Conservation (phyloP, 2,888 invertebrate genomes). For the Chymomyza caudatula region DNA sequence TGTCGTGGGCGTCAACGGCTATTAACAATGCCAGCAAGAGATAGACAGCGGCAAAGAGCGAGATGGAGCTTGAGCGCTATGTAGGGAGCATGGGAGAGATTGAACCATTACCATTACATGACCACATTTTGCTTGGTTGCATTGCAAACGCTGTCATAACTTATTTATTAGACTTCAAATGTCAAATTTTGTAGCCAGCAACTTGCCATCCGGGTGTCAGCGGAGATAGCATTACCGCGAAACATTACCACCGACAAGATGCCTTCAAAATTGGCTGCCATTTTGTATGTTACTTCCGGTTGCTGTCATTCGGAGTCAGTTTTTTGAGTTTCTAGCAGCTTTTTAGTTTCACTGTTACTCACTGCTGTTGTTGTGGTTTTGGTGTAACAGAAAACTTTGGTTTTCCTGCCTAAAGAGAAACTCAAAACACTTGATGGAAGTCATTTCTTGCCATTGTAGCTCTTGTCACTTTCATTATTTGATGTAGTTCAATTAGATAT, state of each 20-base stretch:
- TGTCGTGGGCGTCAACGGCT: slow-evolving; percentile 18
- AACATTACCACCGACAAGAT: not conserved
- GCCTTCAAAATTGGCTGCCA: slow-evolving; percentile 1
- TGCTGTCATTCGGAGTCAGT: not conserved
- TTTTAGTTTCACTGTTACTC: not conserved
- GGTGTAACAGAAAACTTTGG: not conserved
- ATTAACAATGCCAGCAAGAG: slow-evolving; percentile 27
- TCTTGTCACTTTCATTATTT: slow-evolving; percentile 55
- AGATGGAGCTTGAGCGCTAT: not conserved
- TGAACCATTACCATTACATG: slow-evolving; percentile 14
- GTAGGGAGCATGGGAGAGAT: not conserved
- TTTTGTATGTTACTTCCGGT: not conserved
- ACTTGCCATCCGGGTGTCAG: not conserved
- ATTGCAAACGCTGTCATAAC: slow-evolving; percentile 47
- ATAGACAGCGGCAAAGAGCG: not conserved
- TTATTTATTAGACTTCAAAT: slow-evolving; percentile 66
- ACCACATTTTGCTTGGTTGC: slow-evolving; percentile 34
- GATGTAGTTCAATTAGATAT: slow-evolving; percentile 61
- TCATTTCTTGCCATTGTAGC: no score
- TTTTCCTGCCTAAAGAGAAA: no score
- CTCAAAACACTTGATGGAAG: no score
- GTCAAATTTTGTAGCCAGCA: slow-evolving; percentile 56
- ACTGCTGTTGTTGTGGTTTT: not conserved
- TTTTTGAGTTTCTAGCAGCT: not conserved
- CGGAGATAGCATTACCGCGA: not conserved